Percentiles rank a stretch among this genome's conserved stretches.
These are phyloP conservation scores for Andrena dorsata DNA, from an alignment of 2,888 invertebrate genomes.

Conservation along the genomic window DNA sequence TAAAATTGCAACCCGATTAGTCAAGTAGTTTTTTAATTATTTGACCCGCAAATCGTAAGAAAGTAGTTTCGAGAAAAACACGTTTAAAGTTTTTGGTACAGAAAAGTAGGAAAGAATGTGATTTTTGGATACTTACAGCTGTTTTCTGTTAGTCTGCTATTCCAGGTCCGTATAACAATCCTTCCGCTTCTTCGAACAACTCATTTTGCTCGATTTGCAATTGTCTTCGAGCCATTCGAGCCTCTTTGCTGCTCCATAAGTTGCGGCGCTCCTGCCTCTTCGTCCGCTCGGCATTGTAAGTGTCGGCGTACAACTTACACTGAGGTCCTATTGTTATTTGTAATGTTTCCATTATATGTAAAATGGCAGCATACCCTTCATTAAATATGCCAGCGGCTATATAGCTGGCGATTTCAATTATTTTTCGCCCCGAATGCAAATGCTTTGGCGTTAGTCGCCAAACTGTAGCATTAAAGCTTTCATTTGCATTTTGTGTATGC, in stretches of 20 bases:
- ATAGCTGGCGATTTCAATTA: background rate
- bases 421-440: background rate
- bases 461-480: no score
- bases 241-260: no score
- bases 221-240: background rate
- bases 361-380: background rate
- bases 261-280: no score
- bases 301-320: background rate
- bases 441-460: background rate
- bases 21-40: no score
- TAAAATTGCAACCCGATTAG: no score
- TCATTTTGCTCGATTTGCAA: background rate
- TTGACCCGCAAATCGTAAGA: no score
- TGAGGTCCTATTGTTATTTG: background rate
- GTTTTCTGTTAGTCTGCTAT: background rate
- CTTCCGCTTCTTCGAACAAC: background rate
- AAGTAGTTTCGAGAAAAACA: background rate
- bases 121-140: background rate
- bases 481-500: no score
- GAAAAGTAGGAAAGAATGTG: background rate
- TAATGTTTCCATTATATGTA: background rate
- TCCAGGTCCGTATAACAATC: background rate
- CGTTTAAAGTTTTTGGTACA: background rate
- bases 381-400: background rate
- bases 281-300: background rate